phyloP scores from a whole-genome alignment of 2,113 vertebrate genomes.

The Megaceryle torquata region DNA sequence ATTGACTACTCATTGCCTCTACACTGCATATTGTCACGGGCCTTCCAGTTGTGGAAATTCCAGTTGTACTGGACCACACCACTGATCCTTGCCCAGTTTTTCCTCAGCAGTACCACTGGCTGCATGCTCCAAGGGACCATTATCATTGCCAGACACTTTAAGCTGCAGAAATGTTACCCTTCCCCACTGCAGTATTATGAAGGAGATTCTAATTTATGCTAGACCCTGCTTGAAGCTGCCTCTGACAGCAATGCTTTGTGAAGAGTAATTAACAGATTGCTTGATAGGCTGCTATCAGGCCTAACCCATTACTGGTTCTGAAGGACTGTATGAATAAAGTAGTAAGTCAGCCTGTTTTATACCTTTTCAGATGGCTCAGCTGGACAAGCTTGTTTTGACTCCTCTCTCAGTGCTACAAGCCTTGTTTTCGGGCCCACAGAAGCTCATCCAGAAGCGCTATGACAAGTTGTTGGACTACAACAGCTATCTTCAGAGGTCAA shows the following conservation, averaged over 20 bases:
- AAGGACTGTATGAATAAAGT: not conserved
- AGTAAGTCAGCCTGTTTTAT: not conserved
- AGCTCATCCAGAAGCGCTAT: slow-evolving; percentile 97
- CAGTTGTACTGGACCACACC: not conserved
- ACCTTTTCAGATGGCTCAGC: slow-evolving; percentile 74
- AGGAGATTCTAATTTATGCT: not conserved
- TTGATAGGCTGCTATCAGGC: not conserved
- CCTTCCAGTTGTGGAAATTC: not conserved
- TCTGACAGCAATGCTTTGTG: not conserved
- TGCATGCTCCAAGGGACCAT: not conserved
- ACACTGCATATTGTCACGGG: not conserved
- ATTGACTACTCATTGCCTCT: not conserved
- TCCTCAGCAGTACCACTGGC: not conserved
- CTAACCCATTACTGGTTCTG: not conserved
- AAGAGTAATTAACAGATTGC: not conserved
- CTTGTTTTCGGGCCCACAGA: slow-evolving; percentile 91
- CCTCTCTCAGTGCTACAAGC: slow-evolving; percentile 85
- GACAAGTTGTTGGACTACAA: slow-evolving; percentile 95
- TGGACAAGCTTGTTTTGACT: slow-evolving; percentile 81
- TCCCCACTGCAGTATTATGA: not conserved
- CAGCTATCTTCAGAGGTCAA: slow-evolving; percentile 81
- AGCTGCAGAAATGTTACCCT: not conserved
- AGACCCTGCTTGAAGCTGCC: not conserved
- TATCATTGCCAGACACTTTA: not conserved
- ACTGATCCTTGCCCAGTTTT: not conserved